Evolutionary conservation across 2,113 vertebrate genomes (phyloP).

Genomic region (Marmota flaviventris): DNA sequence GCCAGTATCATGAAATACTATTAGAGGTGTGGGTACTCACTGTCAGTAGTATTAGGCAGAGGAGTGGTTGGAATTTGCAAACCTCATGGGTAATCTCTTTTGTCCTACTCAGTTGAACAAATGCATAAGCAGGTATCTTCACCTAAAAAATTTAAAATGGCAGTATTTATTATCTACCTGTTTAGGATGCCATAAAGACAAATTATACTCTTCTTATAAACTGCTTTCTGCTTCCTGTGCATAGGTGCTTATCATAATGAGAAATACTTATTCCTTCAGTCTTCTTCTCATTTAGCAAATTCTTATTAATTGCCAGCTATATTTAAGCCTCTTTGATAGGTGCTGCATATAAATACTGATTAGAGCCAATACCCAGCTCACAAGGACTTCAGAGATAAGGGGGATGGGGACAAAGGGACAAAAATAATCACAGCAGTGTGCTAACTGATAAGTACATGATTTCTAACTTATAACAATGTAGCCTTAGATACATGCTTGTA

Average conservation of each 20-base stretch:
- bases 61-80: background rate
- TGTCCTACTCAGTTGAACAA: background rate
- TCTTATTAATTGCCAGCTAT: slow-evolving; percentile 15
- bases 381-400: background rate
- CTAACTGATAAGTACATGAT: background rate
- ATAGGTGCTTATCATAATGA: slow-evolving; percentile 5
- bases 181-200: slow-evolving; percentile 39
- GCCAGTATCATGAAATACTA: no score
- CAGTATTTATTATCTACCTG: slow-evolving; percentile 59
- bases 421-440: background rate
- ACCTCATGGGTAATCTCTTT: background rate
- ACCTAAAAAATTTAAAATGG: background rate
- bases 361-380: background rate
- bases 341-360: background rate
- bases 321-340: background rate
- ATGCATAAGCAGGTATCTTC: background rate
- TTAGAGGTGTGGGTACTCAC: fast-evolving
- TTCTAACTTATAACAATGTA: background rate
- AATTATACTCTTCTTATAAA: slow-evolving; percentile 15
- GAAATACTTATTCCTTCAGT: background rate
- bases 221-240: background rate
- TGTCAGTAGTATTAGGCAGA: background rate
- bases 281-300: background rate
- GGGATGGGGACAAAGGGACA: background rate
- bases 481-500: background rate